These are phyloP conservation scores for Epinephelus cyanopodus DNA, from an alignment of 2,113 vertebrate species.

Conservation along the genomic window DNA sequence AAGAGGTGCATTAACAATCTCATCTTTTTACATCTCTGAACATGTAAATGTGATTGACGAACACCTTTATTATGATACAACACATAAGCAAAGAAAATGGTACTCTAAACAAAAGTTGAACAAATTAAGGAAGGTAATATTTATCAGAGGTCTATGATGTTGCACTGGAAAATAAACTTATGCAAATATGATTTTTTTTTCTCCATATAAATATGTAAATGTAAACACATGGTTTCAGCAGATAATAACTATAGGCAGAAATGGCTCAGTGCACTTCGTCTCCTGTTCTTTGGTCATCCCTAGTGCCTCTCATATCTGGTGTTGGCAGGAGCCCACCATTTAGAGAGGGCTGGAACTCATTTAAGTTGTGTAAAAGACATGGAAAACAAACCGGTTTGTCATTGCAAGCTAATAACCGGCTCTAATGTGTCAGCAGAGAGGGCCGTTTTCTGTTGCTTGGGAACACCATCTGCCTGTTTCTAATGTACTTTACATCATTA, in stretches of 20 bases:
- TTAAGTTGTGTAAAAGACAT: conserved; percentile 66
- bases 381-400: conserved; percentile 79
- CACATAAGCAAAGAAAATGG: background rate
- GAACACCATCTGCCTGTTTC: conserved; percentile 82
- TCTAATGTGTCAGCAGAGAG: conserved; percentile 77
- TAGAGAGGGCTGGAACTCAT: conserved; percentile 49
- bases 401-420: conserved; percentile 77
- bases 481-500: conserved; percentile 83
- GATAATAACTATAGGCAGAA: background rate
- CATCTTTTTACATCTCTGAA: too few relatives aligned
- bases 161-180: background rate
- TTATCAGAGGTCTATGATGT: background rate
- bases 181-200: background rate
- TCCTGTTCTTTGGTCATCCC: conserved; percentile 21
- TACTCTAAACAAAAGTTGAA: background rate
- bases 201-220: background rate
- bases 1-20: too few relatives aligned
- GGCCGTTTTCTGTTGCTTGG: conserved; percentile 83
- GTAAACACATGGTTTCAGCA: background rate
- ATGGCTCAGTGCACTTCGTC: background rate
- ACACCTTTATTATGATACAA: background rate
- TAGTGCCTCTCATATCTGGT: conserved; percentile 22
- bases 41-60: background rate
- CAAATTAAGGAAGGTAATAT: background rate
- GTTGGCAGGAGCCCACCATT: conserved; percentile 34